Evolutionary conservation across 2,113 vertebrate species (phyloP).

Genomic region (Hylia prasina): DNA sequence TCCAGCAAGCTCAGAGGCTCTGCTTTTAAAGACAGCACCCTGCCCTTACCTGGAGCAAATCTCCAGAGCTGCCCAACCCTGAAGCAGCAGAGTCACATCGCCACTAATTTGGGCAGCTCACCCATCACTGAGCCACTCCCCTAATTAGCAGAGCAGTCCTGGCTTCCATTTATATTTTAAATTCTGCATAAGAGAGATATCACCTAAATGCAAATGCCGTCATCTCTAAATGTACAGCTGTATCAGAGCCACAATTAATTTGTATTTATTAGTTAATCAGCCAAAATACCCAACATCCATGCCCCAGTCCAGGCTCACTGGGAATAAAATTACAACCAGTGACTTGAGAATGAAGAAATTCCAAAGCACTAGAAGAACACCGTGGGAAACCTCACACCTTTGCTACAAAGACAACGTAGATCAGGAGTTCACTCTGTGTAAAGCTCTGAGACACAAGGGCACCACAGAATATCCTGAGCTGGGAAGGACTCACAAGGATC

Average conservation of each 20-base stretch:
- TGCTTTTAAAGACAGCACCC: neutral
- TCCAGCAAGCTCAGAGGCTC: neutral
- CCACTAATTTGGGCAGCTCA: neutral
- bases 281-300: neutral
- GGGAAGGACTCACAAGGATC: neutral
- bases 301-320: neutral
- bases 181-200: accelerated
- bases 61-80: neutral
- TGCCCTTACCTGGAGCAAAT: neutral
- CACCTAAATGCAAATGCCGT: neutral
- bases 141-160: neutral
- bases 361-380: neutral
- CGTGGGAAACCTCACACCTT: neutral
- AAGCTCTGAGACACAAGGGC: neutral
- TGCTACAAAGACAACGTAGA: neutral
- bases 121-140: neutral
- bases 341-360: neutral
- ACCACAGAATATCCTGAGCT: neutral
- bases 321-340: neutral
- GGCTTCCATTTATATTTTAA: neutral
- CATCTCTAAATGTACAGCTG: accelerated
- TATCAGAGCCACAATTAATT: neutral
- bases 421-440: accelerated
- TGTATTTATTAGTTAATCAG: neutral
- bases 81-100: neutral